Percentiles rank a stretch among this genome's conserved stretches.
Conservation (phyloP, 2,888 invertebrate genomes). For the Choristoneura rosaceana region DNA sequence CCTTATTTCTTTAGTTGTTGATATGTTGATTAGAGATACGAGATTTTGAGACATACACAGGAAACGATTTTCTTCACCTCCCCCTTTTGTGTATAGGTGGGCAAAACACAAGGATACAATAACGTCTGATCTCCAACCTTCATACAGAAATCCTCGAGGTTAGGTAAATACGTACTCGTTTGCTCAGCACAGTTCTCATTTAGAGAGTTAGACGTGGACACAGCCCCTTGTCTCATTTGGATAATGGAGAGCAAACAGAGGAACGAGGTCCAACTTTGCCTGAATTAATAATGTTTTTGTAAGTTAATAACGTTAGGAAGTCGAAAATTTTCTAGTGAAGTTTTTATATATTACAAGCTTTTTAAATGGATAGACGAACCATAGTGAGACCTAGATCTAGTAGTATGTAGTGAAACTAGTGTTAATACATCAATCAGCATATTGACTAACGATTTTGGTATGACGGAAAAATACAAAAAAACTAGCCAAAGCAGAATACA, state of each 20-base stretch:
- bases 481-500: too few species aligned
- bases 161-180: slow-evolving; percentile 2
- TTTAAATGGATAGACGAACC: neutral
- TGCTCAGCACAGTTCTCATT: slow-evolving; percentile 59
- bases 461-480: too few species aligned
- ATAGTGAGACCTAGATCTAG: neutral
- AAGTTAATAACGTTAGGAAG: slow-evolving; percentile 17
- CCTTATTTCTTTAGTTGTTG: too few species aligned
- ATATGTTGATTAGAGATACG: too few species aligned
- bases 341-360: neutral
- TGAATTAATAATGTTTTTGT: slow-evolving; percentile 36
- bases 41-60: too few species aligned
- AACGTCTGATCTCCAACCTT: slow-evolving; percentile 5
- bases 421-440: too few species aligned
- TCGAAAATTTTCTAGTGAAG: neutral
- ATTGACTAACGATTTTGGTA: too few species aligned
- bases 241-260: slow-evolving; percentile 74
- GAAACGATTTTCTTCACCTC: neutral
- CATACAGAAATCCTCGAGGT: slow-evolving; percentile 41
- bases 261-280: slow-evolving; percentile 42
- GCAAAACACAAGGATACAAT: neutral
- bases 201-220: slow-evolving; percentile 73
- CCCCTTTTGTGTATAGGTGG: neutral
- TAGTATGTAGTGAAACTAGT: too few species aligned
- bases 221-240: slow-evolving; percentile 57